phyloP scores from a whole-genome alignment of 2,888 invertebrate genomes.

The Hyppa rectilinea region DNA sequence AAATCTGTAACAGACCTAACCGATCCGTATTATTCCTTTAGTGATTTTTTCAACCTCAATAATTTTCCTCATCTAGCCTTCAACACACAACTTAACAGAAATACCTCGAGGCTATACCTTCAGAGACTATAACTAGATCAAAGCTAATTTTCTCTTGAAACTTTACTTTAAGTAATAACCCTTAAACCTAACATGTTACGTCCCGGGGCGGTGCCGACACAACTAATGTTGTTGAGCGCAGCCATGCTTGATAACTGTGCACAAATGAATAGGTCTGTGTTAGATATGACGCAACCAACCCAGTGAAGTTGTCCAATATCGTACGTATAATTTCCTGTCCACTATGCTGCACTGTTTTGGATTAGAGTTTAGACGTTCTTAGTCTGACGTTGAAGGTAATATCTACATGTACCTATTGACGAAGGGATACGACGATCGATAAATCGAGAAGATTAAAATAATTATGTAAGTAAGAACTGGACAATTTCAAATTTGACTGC shows the following conservation, averaged over 20 bases:
- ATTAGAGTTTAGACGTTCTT: slow-evolving; percentile 42
- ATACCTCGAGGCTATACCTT: slow-evolving; percentile 45
- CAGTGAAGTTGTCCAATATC: slow-evolving; percentile 63
- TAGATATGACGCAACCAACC: slow-evolving; percentile 58
- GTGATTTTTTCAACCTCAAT: not conserved
- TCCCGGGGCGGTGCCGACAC: slow-evolving; percentile 53
- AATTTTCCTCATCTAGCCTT: slow-evolving; percentile 8
- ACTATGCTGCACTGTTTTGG: slow-evolving; percentile 42
- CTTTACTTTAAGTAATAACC: slow-evolving; percentile 55
- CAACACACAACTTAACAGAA: slow-evolving; percentile 33
- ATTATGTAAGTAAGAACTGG: not conserved
- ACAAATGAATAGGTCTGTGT: slow-evolving; percentile 64
- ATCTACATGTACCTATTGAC: not conserved
- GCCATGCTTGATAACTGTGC: slow-evolving; percentile 58
- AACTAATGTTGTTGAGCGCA: slow-evolving; percentile 56
- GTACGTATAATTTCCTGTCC: slow-evolving; percentile 56
- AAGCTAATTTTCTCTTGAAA: slow-evolving; percentile 56
- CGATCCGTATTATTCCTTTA: no score
- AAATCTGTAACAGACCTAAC: not conserved
- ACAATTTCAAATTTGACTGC: not conserved
- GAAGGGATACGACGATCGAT: not conserved
- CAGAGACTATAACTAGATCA: slow-evolving; percentile 49
- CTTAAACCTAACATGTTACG: slow-evolving; percentile 56
- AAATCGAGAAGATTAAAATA: not conserved
- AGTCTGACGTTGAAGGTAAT: not conserved